Evolutionary conservation across 2,888 invertebrate genomes (phyloP), one percentile per base, ranked within the genome.

Genomic region (Chelonus formosanus): DNA sequence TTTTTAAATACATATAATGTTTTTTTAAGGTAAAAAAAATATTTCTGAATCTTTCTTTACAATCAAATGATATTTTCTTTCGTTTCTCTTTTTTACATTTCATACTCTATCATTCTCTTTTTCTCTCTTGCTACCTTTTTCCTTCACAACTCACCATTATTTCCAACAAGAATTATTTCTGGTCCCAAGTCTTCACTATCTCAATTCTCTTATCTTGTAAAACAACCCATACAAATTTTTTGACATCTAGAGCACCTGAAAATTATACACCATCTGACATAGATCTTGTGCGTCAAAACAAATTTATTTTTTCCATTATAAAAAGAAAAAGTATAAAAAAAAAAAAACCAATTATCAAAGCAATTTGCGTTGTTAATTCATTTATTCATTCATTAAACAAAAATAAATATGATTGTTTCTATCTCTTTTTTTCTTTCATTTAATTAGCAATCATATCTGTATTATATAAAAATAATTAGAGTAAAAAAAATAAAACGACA

Each of bases 151-250:
- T 57, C 64, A 57, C 57, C 64, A 57, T 64, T 57, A 58, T 57
- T 64, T 52, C 57, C 64, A 52, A 58, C 44, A 64, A 64, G 64
- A 64, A 58, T 64, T 64, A 64, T 64, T 64, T 57, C 50, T 57
- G 57, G 64, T 64, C 48, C 56, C 63, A 47, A 56, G 45, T 48
- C 55, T 40, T 47, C 57, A 36, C 40, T 63, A 64, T 64, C 64
- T 57, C 45, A 35, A 44, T 36, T 32, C 50, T 45, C 36, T 52
- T 58, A 52, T 64, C 57, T 64, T 53, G 57, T 63, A 63, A n/a
- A 56, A 55, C 50, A 63, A 57, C 43, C 52, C 50, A 43, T 50
- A 57, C 57, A 63, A 57, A 52, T 57, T 63, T 52, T 57, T 43
- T 63, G 43, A 57, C 63, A 63, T 63, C 63, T 50, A 32, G 63